Conservation (phyloP, 2,113 vertebrate genomes). For the Glareola pratincola region DNA sequence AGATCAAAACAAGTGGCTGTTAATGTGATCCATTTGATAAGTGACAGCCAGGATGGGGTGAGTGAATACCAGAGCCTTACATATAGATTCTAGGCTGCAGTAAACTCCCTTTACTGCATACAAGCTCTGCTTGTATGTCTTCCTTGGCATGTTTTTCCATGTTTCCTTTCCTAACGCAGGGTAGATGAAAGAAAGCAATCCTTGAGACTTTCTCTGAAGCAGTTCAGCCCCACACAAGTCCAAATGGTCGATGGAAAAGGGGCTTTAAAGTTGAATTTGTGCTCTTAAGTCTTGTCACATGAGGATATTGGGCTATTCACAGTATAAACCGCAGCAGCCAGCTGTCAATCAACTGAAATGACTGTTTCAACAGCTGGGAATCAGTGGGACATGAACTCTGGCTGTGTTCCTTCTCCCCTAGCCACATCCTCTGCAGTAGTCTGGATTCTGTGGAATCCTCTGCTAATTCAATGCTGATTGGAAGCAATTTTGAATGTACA, state of each 20-base stretch:
- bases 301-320: not conserved
- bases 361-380: conserved; percentile 66
- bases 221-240: not conserved
- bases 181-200: not conserved
- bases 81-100: not conserved
- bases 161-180: not conserved
- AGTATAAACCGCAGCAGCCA: conserved; percentile 44
- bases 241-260: not conserved
- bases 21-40: not conserved
- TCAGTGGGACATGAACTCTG: conserved; percentile 39
- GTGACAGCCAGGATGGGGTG: not conserved
- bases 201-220: not conserved
- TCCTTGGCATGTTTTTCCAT: not conserved
- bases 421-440: conserved; percentile 32
- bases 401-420: not conserved
- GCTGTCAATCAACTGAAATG: conserved; percentile 44
- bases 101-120: not conserved
- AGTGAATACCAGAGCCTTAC: not conserved
- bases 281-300: conserved; percentile 28
- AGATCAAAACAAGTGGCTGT: not conserved
- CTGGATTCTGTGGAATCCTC: conserved; percentile 59
- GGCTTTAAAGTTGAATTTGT: conserved; percentile 9
- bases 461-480: conserved; percentile 62
- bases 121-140: not conserved
- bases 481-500: conserved; percentile 51